A percentile compares a stretch with the other conserved stretches of the same genome.
phyloP scores from a whole-genome alignment of 2,888 invertebrate species.

The Pterostichus niger region DNA sequence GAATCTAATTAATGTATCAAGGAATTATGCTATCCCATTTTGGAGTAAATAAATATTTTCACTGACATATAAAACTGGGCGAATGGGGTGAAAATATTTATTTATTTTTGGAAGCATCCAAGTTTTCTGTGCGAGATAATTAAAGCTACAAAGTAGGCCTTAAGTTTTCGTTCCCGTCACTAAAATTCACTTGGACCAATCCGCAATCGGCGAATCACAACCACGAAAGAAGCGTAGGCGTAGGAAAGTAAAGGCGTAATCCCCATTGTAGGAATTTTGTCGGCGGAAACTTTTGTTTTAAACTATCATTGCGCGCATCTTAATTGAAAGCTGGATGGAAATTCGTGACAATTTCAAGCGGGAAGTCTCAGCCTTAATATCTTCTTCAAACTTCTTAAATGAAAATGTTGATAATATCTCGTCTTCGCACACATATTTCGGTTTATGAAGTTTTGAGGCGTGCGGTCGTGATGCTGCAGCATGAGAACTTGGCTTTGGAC shows the following conservation, averaged over 20 bases:
- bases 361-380: constrained; percentile 52
- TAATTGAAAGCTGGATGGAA: constrained; percentile 64
- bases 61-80: no score
- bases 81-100: no score
- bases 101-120: no score
- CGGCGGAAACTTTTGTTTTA: constrained; percentile 62
- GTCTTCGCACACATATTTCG: constrained; percentile 59
- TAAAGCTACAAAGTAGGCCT: no score
- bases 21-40: no score
- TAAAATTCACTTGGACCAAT: constrained; percentile 36
- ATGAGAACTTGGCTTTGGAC: constrained; percentile 16
- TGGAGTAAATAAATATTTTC: no score
- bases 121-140: no score
- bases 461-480: neutral
- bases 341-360: constrained; percentile 65
- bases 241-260: constrained; percentile 5
- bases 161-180: no score
- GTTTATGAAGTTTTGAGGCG: constrained; percentile 58
- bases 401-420: constrained; percentile 65
- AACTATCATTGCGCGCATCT: constrained; percentile 66
- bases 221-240: constrained; percentile 15
- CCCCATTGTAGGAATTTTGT: constrained; percentile 48
- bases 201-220: neutral
- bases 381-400: constrained; percentile 65
- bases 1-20: no score